Evolutionary conservation across 2,888 invertebrate genomes (phyloP).

Genomic region (Ochropleura plecta): DNA sequence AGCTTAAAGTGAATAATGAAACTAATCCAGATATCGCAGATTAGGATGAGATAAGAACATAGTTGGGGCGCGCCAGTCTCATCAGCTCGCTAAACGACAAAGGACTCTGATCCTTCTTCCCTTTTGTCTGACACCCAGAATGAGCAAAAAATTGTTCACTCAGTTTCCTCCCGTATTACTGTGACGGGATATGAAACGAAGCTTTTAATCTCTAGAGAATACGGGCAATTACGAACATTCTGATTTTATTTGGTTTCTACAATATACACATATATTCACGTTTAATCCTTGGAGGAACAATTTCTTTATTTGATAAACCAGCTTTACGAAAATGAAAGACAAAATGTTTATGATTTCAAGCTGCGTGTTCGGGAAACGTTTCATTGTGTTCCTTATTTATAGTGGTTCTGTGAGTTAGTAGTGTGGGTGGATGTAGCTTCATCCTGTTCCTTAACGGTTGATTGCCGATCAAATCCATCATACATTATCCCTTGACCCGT

Average conservation of each 20-base stretch:
- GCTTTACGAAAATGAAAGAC: slow-evolving; percentile 48
- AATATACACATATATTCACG: slow-evolving; percentile 55
- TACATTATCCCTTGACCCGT: slow-evolving; percentile 65
- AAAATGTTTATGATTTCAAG: slow-evolving; percentile 49
- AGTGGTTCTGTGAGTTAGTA: slow-evolving; percentile 33
- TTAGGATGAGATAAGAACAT: slow-evolving; percentile 65
- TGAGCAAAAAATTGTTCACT: slow-evolving; percentile 75
- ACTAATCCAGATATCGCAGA: slow-evolving; percentile 35
- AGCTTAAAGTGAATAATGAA: slow-evolving; percentile 2
- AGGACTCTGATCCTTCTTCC: slow-evolving; percentile 75
- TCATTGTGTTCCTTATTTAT: slow-evolving; percentile 45
- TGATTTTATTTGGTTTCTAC: slow-evolving; percentile 66
- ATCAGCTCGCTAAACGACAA: slow-evolving; percentile 81
- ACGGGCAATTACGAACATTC: slow-evolving; percentile 67
- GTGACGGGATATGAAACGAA: slow-evolving; percentile 60
- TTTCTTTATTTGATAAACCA: slow-evolving; percentile 58
- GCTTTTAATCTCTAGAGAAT: slow-evolving; percentile 67
- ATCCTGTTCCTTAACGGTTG: slow-evolving; percentile 63
- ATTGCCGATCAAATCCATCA: slow-evolving; percentile 70
- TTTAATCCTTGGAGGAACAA: slow-evolving; percentile 48
- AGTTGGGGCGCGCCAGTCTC: slow-evolving; percentile 68
- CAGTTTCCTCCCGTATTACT: slow-evolving; percentile 63
- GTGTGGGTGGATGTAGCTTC: slow-evolving; percentile 38
- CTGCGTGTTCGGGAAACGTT: slow-evolving; percentile 35
- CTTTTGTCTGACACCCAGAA: slow-evolving; percentile 75